Percentiles rank a stretch among this genome's conserved stretches.
Evolutionary conservation across 2,113 vertebrate species (phyloP).

Genomic region (Ondatra zibethicus): DNA sequence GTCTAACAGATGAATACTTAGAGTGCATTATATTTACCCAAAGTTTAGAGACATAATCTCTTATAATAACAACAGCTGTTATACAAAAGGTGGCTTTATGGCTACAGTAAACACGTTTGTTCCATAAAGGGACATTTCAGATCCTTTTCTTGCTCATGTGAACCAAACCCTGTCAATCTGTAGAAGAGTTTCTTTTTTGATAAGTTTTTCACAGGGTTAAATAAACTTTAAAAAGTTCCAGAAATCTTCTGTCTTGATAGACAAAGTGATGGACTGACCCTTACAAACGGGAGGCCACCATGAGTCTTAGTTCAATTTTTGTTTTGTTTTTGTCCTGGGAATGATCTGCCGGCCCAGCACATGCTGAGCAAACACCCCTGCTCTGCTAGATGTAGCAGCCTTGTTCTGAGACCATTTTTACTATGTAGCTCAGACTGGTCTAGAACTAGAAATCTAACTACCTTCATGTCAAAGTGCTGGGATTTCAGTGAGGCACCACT

Average conservation of each 20-base stretch:
- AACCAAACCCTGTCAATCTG: neutral
- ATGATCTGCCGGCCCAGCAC: neutral
- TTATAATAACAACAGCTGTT: neutral
- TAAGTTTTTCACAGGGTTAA: neutral
- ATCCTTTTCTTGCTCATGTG: neutral
- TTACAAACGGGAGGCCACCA: neutral
- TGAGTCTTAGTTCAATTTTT: neutral
- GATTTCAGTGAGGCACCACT: neutral
- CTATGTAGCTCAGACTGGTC: neutral
- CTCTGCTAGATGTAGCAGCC: too few relatives aligned
- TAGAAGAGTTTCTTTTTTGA: neutral
- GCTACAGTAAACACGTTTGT: neutral
- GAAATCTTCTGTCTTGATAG: neutral
- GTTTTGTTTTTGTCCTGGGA: neutral
- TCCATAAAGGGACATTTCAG: neutral
- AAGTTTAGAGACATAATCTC: neutral
- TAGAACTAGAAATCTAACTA: neutral
- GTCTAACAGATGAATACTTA: neutral
- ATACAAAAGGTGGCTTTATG: neutral
- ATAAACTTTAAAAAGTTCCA: slow-evolving; percentile 24
- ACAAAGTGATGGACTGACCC: neutral
- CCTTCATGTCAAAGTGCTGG: neutral
- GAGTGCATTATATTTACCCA: neutral
- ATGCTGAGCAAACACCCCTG: too few relatives aligned
- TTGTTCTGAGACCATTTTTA: neutral